Evolutionary conservation across 2,888 invertebrate species (phyloP).

Genomic region (Athripsodes cinereus): DNA sequence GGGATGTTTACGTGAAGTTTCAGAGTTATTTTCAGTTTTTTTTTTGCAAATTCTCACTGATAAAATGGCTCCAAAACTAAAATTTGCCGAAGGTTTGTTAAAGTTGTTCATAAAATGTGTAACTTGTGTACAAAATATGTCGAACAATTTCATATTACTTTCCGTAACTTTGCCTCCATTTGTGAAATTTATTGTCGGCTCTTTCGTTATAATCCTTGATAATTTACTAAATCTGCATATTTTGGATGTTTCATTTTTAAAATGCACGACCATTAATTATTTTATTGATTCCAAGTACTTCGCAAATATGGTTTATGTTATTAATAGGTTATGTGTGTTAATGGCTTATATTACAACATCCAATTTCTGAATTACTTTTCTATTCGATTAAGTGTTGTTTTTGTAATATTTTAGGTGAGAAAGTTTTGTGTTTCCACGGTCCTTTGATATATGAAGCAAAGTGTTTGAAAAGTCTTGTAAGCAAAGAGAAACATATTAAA

Average conservation of each 20-base stretch:
- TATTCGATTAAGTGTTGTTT: not conserved
- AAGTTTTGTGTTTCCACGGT: constrained; percentile 92
- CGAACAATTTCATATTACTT: not conserved
- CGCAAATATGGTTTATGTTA: not conserved
- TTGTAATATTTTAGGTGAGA: constrained; percentile 60
- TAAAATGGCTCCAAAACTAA: constrained; percentile 59
- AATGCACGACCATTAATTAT: not conserved
- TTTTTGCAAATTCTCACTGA: too few species aligned
- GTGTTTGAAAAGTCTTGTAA: constrained; percentile 76
- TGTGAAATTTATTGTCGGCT: not conserved
- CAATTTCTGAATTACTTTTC: not conserved
- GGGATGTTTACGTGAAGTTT: too few species aligned
- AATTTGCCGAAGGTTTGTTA: constrained; percentile 64
- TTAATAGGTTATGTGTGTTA: not conserved
- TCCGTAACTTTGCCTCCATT: not conserved
- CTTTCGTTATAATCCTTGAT: too few species aligned
- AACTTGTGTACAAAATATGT: not conserved
- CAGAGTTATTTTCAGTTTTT: too few species aligned
- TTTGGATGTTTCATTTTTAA: not conserved
- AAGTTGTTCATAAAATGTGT: not conserved
- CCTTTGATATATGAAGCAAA: constrained; percentile 96
- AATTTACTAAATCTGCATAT: not conserved
- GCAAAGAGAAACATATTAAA: constrained; percentile 80
- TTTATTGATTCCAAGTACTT: not conserved
- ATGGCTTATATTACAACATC: not conserved